These are phyloP conservation scores for Odontomyia ornata DNA, from an alignment of 2,888 invertebrate genomes.

Conservation along the genomic window DNA sequence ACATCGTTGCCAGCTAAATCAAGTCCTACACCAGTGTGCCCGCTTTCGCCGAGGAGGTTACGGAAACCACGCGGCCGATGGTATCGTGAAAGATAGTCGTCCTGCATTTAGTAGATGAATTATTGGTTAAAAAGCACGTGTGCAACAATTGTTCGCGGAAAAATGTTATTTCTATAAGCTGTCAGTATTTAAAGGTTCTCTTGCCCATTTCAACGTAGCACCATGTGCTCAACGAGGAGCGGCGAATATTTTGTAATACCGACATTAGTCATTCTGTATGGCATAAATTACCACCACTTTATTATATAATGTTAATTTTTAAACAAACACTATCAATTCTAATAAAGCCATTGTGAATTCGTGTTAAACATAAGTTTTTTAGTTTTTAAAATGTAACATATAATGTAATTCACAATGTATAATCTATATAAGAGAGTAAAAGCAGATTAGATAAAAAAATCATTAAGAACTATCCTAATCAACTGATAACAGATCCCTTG, in stretches of 20 bases:
- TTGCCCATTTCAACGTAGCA: neutral
- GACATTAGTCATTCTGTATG: neutral
- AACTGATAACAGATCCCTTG: neutral
- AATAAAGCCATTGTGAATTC: constrained; percentile 15
- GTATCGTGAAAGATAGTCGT: constrained; percentile 53
- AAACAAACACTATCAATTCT: neutral
- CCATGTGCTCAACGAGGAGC: neutral
- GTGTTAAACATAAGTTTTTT: constrained; percentile 32
- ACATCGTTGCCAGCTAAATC: constrained; percentile 3
- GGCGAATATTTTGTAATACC: neutral
- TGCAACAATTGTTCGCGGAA: neutral
- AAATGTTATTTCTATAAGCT: constrained; percentile 9
- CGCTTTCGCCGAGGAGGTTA: constrained; percentile 50
- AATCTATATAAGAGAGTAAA: constrained; percentile 11
- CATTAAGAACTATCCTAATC: neutral
- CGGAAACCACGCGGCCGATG: constrained; percentile 52
- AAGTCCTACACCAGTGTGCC: neutral
- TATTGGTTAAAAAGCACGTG: neutral
- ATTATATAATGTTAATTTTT: constrained; percentile 22
- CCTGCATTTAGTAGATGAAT: neutral
- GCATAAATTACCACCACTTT: constrained; percentile 28
- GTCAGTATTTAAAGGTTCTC: neutral
- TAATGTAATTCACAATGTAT: constrained; percentile 34
- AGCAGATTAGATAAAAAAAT: neutral
- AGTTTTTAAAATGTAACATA: constrained; percentile 7